These are phyloP conservation scores for Geophilus truncorum DNA, from an alignment of 2,888 invertebrate species.

Conservation along the genomic window DNA sequence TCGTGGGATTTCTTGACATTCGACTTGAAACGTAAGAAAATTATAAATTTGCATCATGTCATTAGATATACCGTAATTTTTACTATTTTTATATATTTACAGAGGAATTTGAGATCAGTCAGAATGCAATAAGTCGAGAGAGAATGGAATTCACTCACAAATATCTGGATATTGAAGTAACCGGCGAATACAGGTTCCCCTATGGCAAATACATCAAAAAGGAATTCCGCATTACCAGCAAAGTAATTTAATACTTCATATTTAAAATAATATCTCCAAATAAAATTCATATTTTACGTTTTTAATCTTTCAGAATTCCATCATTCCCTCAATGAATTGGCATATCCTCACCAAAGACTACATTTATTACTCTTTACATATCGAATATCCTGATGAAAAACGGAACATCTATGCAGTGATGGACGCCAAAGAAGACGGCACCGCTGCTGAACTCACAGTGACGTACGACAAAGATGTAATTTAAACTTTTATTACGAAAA, in stretches of 20 bases:
- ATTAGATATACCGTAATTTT: background rate
- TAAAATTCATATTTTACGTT: background rate
- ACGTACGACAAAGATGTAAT: background rate
- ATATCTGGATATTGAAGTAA: slow-evolving; percentile 25
- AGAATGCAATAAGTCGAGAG: background rate
- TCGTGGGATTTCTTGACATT: slow-evolving; percentile 28
- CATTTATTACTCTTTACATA: background rate
- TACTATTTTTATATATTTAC: background rate
- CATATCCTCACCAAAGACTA: background rate
- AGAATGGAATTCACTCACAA: slow-evolving; percentile 12
- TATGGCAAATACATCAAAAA: background rate
- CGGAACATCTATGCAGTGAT: background rate
- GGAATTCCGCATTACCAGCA: slow-evolving; percentile 6
- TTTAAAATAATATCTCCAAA: too few species aligned
- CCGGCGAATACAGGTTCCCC: slow-evolving; percentile 8
- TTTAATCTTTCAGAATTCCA: background rate
- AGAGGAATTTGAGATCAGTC: background rate
- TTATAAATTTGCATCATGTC: background rate
- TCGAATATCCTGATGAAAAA: slow-evolving; percentile 29
- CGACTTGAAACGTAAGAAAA: slow-evolving; percentile 31
- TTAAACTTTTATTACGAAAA: background rate
- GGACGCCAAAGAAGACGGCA: background rate
- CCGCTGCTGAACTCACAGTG: background rate
- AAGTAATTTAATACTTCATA: slow-evolving; percentile 2
- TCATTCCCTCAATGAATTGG: background rate